Conservation (phyloP, 2,797 vertebrate genomes). For the Gobionotothen gibberifrons region DNA sequence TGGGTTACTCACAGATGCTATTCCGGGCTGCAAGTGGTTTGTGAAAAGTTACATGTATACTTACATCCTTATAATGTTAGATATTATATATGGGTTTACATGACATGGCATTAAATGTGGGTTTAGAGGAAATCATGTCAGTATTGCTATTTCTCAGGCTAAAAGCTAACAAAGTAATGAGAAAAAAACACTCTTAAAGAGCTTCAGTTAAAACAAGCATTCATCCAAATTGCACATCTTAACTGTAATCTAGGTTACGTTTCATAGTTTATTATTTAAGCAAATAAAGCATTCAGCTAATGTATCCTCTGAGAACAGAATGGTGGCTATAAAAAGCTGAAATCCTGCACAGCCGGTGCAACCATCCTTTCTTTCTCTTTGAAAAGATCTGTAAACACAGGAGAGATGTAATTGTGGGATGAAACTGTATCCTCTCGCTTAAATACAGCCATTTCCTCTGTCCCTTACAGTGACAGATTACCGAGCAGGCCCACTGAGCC, state of each 20-base stretch:
- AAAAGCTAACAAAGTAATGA: conserved; percentile 16
- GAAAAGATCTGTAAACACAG: conserved; percentile 83
- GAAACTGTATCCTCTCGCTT: conserved; percentile 84
- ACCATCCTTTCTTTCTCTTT: conserved; percentile 71
- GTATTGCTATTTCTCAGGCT: conserved; percentile 9
- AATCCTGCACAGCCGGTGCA: conserved; percentile 70
- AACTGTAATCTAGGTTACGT: conserved; percentile 62
- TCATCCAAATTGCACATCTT: conserved; percentile 52
- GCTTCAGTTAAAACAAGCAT: conserved; percentile 30
- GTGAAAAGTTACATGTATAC: background rate
- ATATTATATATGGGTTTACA: conserved; percentile 7
- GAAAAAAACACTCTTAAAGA: conserved; percentile 15
- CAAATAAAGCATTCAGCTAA: conserved; percentile 65
- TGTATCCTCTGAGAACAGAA: conserved; percentile 48
- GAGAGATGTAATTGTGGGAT: conserved; percentile 82
- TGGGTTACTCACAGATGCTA: conserved; percentile 18
- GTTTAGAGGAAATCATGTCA: background rate
- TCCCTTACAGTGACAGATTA: conserved; percentile 85
- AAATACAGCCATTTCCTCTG: conserved; percentile 85
- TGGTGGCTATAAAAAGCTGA: conserved; percentile 69
- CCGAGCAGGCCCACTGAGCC: conserved; percentile 73
- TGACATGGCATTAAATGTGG: no score
- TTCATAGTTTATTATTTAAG: conserved; percentile 69
- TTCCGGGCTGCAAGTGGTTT: conserved; percentile 14
- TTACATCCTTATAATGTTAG: background rate